Evolutionary conservation across 1,140 invertebrate species (phyloP), one percentile per base, ranked within the genome.

Genomic region (Solenopsis fugax): DNA sequence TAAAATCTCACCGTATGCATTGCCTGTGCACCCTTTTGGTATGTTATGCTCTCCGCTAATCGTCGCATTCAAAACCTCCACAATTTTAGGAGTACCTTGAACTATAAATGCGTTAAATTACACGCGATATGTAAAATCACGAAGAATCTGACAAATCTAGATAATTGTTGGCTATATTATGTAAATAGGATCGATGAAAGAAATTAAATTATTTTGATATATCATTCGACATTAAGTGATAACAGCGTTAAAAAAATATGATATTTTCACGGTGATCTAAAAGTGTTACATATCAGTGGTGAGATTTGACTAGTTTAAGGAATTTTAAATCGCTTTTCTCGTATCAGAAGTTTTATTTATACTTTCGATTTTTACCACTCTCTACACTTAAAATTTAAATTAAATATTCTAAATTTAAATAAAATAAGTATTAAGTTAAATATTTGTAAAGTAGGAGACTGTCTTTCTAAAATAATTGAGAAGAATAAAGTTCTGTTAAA

Each of bases 1-100:
- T 75, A 85, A 84, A 88, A 89, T 87, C 77, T 58, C 45, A 54
- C 7, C 41, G n/a, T 81, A 81, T 12, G 10, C 13, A n/a, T 48
- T 48, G 16, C 13, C 5, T 37, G 48, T 60, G 12, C 10, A 10
- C 54, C 41, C 3, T 13, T 7, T 50, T 50, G 34, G 29, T 73
- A 48, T 29, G 21, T 34, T 41, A 29, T 41, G 9, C 4, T 29
- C 18, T 29, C 18, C 48, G 16, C 6, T 52, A 34, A 12, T 34
- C 10, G 37, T 48, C 54, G n/a, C 41, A 34, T 75, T 82, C 24
- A 16, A 50, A 37, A 82, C 41, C 29, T 60, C 24, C 24, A 18
- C 24, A 60, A 4, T 84, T 62, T 84, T 75, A 34, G 0, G 7
- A n/a, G 41, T 41, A 60, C 4, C n/a, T 67, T n/a, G 56, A 81